Evolutionary conservation across 2,113 vertebrate species (phyloP).

Genomic region (Himantopus leucocephalus): DNA sequence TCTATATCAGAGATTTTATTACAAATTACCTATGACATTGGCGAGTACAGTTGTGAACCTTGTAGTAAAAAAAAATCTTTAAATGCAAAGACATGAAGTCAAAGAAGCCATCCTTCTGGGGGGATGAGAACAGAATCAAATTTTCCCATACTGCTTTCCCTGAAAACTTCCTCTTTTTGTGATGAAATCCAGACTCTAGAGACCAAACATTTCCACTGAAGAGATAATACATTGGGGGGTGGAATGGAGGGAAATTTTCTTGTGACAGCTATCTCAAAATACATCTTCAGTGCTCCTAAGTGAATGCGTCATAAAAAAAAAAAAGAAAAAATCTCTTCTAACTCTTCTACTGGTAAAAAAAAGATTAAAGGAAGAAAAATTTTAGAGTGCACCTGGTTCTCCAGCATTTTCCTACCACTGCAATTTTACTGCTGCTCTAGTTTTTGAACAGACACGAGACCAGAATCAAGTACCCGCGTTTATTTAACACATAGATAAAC

Average conservation of each 20-base stretch:
- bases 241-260: neutral
- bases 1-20: neutral
- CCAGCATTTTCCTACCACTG: neutral
- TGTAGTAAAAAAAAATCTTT: neutral
- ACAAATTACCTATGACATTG: neutral
- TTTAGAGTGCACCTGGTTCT: neutral
- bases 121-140: neutral
- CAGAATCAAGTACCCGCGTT: neutral
- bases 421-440: neutral
- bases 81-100: neutral
- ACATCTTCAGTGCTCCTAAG: neutral
- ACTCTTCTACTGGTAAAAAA: neutral
- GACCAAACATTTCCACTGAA: neutral
- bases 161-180: slow-evolving; percentile 15
- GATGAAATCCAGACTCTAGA: neutral
- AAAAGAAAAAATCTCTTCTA: neutral
- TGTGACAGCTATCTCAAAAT: neutral
- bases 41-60: neutral
- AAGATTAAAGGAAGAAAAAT: neutral
- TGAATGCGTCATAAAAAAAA: neutral
- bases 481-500: neutral
- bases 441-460: neutral
- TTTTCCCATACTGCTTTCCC: neutral
- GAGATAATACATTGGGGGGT: neutral
- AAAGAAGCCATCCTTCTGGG: neutral